Percentiles rank a stretch among this genome's conserved stretches.
Conservation (phyloP, 2,797 vertebrate genomes). For the Sebastolobus altivelis region DNA sequence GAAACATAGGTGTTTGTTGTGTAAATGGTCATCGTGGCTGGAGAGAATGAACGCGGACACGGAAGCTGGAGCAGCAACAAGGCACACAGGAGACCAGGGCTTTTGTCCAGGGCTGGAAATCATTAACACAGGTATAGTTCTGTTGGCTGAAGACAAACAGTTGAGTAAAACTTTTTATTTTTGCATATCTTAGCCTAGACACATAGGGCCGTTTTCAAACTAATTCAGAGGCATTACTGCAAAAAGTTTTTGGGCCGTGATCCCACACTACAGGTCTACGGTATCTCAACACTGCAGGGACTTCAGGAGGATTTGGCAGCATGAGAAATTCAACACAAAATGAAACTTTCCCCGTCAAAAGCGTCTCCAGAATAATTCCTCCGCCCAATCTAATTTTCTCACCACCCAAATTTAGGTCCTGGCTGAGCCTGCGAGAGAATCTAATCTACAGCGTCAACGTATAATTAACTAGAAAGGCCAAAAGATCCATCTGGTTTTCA, state of each 20-base stretch:
- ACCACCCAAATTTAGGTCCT: conserved; percentile 26
- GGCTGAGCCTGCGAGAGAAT: conserved; percentile 40
- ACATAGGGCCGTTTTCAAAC: neutral
- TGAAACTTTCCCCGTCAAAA: conserved; percentile 39
- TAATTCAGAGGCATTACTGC: neutral
- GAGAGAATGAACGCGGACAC: no score
- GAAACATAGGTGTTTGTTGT: neutral
- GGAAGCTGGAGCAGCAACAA: no score
- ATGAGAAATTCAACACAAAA: conserved; percentile 23
- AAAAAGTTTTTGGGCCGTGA: neutral
- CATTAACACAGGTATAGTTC: neutral
- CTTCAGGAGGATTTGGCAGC: conserved; percentile 14
- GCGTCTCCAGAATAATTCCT: conserved; percentile 13
- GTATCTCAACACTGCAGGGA: conserved; percentile 1
- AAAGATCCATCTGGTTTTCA: conserved; percentile 68
- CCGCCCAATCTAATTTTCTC: conserved; percentile 47
- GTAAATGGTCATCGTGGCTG: no score
- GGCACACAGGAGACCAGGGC: no score
- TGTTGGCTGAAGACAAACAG: neutral
- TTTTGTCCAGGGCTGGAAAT: neutral
- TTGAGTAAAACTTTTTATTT: neutral
- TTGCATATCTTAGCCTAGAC: neutral
- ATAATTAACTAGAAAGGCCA: conserved; percentile 73
- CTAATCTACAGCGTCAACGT: conserved; percentile 51
- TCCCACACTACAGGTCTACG: neutral